Evolutionary conservation across 2,113 vertebrate genomes (phyloP).

Genomic region (Struthio camelus): DNA sequence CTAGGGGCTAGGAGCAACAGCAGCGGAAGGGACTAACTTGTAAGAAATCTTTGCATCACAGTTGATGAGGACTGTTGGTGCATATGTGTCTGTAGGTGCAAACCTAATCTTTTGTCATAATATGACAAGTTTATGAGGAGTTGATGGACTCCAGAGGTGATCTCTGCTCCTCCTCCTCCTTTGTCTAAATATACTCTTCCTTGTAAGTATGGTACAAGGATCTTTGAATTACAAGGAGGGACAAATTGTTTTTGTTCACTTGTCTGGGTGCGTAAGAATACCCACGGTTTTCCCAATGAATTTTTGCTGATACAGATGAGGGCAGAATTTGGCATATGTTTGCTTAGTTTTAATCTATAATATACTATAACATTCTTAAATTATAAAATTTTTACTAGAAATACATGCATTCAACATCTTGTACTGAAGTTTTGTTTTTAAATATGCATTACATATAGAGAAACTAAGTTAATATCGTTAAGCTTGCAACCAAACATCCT

Average conservation of each 20-base stretch:
- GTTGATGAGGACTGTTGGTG: background rate
- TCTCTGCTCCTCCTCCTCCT: background rate
- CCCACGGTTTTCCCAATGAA: background rate
- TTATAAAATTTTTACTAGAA: background rate
- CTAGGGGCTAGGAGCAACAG: too few relatives aligned
- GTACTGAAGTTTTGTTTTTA: background rate
- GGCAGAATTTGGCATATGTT: background rate
- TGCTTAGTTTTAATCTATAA: background rate
- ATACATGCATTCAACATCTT: fast-evolving
- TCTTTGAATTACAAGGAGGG: background rate
- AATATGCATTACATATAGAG: background rate
- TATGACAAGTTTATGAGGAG: background rate
- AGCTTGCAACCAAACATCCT: background rate
- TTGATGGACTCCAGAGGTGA: background rate
- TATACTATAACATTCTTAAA: background rate
- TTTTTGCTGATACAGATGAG: background rate
- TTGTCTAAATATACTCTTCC: background rate
- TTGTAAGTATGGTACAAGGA: background rate
- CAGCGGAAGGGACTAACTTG: background rate
- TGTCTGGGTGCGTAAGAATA: background rate
- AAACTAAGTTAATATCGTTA: background rate
- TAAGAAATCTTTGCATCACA: too few relatives aligned
- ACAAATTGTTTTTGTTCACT: too few relatives aligned
- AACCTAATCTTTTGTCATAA: background rate
- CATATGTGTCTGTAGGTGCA: background rate